Evolutionary conservation across 1,140 invertebrate species (phyloP), one percentile per base, ranked within the genome.

Genomic region (Bemisia tabaci): DNA sequence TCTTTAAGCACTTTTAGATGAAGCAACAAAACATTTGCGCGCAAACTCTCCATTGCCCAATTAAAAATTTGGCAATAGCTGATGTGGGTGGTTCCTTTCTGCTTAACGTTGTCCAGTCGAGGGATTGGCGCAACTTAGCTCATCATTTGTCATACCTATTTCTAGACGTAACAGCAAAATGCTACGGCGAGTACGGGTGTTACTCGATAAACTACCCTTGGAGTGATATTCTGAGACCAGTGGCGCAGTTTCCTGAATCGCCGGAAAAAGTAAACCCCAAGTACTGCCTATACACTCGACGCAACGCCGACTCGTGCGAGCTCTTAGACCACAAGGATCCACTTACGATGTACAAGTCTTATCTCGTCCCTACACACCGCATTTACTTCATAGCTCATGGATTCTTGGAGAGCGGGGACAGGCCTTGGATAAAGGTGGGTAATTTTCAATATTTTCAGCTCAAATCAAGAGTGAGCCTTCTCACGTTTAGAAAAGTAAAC

Each of bases 351-450:
- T 77, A 72, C 23, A 75, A 77, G 58, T 78, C 85, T 21, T 83
- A 82, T 59, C 77, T 90, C 0, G 81, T 84, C 72, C 78, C 82
- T 1, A 73, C 76, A 2, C 82, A 82, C 22, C 85, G 84, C 25
- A 81, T 89, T 58, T 92, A 86, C 72, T 82, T 94, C 67, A 84
- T 95, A 33, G 82, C 86, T 12, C 92, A 95, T 72, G 92, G 92
- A 9, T 95, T 91, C 73, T 76, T 94, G 33, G 92, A 94, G 72
- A 85, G 86, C 60, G 90, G 91, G 2, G 81, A 87, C 67, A 87
- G 88, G 70, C 77, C 81, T 27, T 94, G 91, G 91, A 75, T 81
- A 2, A 73, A 79, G 74, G 88, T 92, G 77, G 73, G 74, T 22
- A 2, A 61, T 58, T 12, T 58, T 12, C 12, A 58, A 12, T 12